These are phyloP conservation scores for Caenorhabditis elegans DNA, from an alignment of 1,140 invertebrate species.

Conservation along the genomic window WBcel235 BX284602.5:5439001-5439500, in stretches of 20 bases:
- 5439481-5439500: no score
- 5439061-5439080: background rate
- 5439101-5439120: slow-evolving; percentile 10
- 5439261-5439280: background rate
- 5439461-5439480: no score
- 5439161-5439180: background rate
- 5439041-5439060: background rate
- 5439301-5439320: slow-evolving; percentile 23
- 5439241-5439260: background rate
- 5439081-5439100: background rate
- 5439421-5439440: no score
- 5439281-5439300: slow-evolving; percentile 9
- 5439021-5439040: background rate
- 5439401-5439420: no score
- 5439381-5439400: background rate
- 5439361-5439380: slow-evolving; percentile 33
- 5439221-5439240: background rate
- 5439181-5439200: slow-evolving; percentile 9
- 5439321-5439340: slow-evolving; percentile 26
- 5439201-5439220: slow-evolving; percentile 10
- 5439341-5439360: background rate
- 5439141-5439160: background rate
- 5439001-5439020: background rate
- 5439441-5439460: no score
- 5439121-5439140: background rate